These are phyloP conservation scores for Idaea aversata DNA, from an alignment of 2,888 invertebrate species.

Conservation along the genomic window DNA sequence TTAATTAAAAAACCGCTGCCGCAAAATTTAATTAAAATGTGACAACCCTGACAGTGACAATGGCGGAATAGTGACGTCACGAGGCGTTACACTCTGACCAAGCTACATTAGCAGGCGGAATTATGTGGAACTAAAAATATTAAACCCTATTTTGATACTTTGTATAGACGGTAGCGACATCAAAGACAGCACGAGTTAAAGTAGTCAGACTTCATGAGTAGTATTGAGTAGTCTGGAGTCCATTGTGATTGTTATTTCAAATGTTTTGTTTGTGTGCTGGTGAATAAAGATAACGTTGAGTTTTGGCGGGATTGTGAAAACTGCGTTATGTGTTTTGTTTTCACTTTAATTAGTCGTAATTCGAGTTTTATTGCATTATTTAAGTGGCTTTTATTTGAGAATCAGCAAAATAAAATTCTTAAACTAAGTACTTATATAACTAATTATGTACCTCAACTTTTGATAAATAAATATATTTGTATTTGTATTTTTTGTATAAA, in stretches of 20 bases:
- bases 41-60: conserved; percentile 50
- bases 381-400: too few species aligned
- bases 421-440: too few species aligned
- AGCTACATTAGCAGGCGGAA: not conserved
- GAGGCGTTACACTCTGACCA: not conserved
- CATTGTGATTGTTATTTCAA: not conserved
- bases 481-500: too few species aligned
- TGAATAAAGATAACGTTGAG: too few species aligned
- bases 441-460: too few species aligned
- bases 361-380: too few species aligned
- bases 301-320: too few species aligned
- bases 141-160: not conserved
- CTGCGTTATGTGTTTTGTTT: too few species aligned
- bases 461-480: too few species aligned
- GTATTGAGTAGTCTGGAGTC: not conserved
- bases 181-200: not conserved
- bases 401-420: too few species aligned
- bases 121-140: not conserved
- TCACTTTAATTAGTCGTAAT: too few species aligned
- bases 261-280: not conserved
- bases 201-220: not conserved
- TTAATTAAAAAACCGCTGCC: not conserved
- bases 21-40: conserved; percentile 16
- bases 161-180: not conserved
- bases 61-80: conserved; percentile 55